Evolutionary conservation across 2,797 vertebrate species (phyloP), one percentile per base, ranked within the genome.

Genomic region (Megalops cyprinoides): DNA sequence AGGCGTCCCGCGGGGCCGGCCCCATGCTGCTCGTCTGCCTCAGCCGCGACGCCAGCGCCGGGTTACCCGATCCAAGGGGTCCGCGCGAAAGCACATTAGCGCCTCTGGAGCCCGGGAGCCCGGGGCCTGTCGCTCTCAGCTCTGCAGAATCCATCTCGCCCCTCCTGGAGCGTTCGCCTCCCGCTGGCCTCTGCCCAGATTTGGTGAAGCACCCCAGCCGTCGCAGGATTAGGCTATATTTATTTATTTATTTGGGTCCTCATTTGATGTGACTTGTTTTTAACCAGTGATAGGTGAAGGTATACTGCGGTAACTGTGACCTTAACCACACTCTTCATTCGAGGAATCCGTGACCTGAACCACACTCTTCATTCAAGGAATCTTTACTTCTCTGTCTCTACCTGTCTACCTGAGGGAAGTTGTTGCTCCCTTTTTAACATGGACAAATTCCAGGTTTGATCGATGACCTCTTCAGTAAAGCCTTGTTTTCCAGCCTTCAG

Each of bases 1-100:
- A 28, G 10, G 34, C 8, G 44, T 18, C 34, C 15, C n/a, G 78
- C n/a, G 34, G 31, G 51, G 67, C 53, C 69, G 14, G 69, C 25
- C 37, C 53, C 20, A 23, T 12, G 20, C 9, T 20, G 5, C 25
- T 85, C 6, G 90, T 90, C 89, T 90, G 84, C 82, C 80, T 48
- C 82, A 83, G 20, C 84, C 65, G 85, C 89, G 90, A 92, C 89
- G 77, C 88, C 89, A 87, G 85, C 79, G 84, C 81, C 87, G 77
- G 82, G 20, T 75, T 25, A 86, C 90, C 87, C 89, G 81, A 87
- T 80, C 81, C 39, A 37, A 69, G 81, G 88, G 84, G 78, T 91
- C 91, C 86, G 86, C 86, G 87, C 78, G n/a, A n/a, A 82, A 78
- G 84, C 83, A 81, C 84, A 82, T 90, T 88, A 89, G 88, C 86